Base-by-base conservation (phyloP, 2,888 invertebrate species). In the Neoascia interrupta region DNA sequence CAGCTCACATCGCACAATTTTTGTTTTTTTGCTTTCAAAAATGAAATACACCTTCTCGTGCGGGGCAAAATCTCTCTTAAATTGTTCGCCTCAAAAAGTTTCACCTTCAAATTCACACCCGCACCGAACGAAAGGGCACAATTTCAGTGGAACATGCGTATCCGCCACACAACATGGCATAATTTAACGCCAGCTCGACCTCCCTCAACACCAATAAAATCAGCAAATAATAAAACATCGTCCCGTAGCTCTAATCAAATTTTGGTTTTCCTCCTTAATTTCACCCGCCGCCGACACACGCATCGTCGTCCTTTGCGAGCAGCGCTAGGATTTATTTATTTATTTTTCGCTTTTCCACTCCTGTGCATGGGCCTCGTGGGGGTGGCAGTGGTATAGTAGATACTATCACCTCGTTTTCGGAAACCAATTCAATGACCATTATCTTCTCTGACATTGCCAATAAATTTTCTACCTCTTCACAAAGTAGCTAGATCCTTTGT, bases 181-280 rank as follows among this genome's bases (percentile, higher is more conserved):
- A 26, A 60, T 60, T 37, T 37, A 26, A 16, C 26, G 34, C 18
- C 36, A 61, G 11, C 18, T 28, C n/a, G 5, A n/a, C n/a, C 26
- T 61, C 26, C 28, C 47, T 8, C 16, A 37, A 37, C 36, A 47
- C 47, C 60, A 23, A 45, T 45, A 60, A 60, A 11, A 58, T 34
- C 26, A 37, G 5, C 18, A 58, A 34, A 36, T 26, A 36, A 47
- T 11, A 61, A 61, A 49, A 36, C 23, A 47, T 47, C 26, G 26
- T 47, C 43, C 58, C 43, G 58, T 36, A 45, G 36, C 34, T n/a
- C 60, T 26, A 61, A 61, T 61, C 60, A 47, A 61, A 61, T 45
- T n/a, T 47, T 26, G 18, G 19, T 10, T 23, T 45, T 19, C 58
- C 58, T 21, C 21, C 23, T 11, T 23, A 6, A 36, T 36, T 61